phyloP scores from a whole-genome alignment of 2,797 vertebrate species.

The Micrastur ruficollis region DNA sequence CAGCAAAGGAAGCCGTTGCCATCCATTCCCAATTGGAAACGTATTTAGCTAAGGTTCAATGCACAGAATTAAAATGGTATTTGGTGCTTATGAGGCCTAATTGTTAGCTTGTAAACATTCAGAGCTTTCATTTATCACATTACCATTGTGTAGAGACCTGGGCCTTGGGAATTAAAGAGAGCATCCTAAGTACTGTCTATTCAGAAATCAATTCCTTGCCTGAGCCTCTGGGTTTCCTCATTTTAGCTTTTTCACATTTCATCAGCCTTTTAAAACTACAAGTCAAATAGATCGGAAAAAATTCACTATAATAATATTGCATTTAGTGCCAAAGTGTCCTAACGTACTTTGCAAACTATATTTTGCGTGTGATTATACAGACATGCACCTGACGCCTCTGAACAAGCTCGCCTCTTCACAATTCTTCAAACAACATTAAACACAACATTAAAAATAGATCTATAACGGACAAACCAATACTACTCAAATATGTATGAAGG shows the following conservation, averaged over 20 bases:
- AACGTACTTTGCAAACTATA: constrained; percentile 11
- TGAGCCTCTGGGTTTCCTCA: not conserved
- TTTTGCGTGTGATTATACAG: not conserved
- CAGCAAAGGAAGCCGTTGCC: constrained; percentile 38
- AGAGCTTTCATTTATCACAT: constrained; percentile 67
- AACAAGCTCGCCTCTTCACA: not conserved
- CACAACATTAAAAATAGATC: constrained; percentile 33
- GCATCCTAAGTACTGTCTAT: constrained; percentile 16
- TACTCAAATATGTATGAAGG: not conserved
- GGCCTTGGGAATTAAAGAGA: constrained; percentile 46
- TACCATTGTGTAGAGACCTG: constrained; percentile 32
- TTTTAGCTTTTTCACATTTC: constrained; percentile 35
- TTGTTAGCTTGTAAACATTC: constrained; percentile 70
- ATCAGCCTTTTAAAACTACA: constrained; percentile 21
- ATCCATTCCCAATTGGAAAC: constrained; percentile 60
- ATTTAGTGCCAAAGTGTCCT: constrained; percentile 16
- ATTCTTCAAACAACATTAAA: constrained; percentile 45
- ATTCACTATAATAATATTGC: not conserved
- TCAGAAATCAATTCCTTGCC: constrained; percentile 48
- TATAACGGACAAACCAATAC: not conserved
- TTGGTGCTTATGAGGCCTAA: constrained; percentile 67
- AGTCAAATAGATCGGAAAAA: constrained; percentile 17
- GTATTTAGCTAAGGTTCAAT: constrained; percentile 67
- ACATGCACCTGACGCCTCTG: not conserved
- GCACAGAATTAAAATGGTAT: constrained; percentile 70